Evolutionary conservation across 1,140 invertebrate genomes (phyloP).

Genomic region (Forficula auricularia): DNA sequence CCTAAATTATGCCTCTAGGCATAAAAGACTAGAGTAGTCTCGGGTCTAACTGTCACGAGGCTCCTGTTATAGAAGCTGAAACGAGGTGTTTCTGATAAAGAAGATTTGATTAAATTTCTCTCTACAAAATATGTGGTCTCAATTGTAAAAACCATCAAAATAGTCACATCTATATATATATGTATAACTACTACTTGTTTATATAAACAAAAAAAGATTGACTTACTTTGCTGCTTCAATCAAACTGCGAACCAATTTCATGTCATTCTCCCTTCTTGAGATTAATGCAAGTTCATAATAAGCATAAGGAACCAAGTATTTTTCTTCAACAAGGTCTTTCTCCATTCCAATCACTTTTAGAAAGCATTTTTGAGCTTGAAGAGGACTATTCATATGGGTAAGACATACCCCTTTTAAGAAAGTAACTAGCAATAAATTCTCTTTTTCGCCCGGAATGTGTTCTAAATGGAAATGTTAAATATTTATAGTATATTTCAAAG

Average conservation of each 20-base stretch:
- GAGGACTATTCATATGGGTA: slow-evolving; percentile 46
- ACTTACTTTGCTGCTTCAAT: slow-evolving; percentile 71
- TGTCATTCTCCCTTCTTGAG: slow-evolving; percentile 45
- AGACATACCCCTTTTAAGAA: slow-evolving; percentile 72
- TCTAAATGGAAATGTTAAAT: slow-evolving; percentile 16
- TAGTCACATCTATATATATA: too few relatives aligned
- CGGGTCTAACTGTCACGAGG: too few relatives aligned
- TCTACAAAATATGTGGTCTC: too few relatives aligned
- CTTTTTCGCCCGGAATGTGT: slow-evolving; percentile 41
- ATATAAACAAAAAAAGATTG: slow-evolving; percentile 6
- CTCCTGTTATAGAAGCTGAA: too few relatives aligned
- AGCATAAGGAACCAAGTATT: slow-evolving; percentile 71
- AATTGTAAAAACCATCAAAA: too few relatives aligned
- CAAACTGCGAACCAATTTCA: slow-evolving; percentile 45
- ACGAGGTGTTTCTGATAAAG: too few relatives aligned
- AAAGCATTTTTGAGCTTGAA: slow-evolving; percentile 61
- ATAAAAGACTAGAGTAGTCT: too few relatives aligned
- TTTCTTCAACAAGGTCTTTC: slow-evolving; percentile 64
- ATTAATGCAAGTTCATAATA: slow-evolving; percentile 70
- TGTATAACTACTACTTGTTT: background rate
- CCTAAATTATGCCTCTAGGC: too few relatives aligned
- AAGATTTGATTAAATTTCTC: too few relatives aligned
- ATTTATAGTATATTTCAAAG: background rate
- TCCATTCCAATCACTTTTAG: slow-evolving; percentile 47
- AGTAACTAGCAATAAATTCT: slow-evolving; percentile 60